Percentiles rank a stretch among this genome's conserved stretches.
Conservation (phyloP, 1,140 invertebrate genomes). For the Drosophila nannoptera region DNA sequence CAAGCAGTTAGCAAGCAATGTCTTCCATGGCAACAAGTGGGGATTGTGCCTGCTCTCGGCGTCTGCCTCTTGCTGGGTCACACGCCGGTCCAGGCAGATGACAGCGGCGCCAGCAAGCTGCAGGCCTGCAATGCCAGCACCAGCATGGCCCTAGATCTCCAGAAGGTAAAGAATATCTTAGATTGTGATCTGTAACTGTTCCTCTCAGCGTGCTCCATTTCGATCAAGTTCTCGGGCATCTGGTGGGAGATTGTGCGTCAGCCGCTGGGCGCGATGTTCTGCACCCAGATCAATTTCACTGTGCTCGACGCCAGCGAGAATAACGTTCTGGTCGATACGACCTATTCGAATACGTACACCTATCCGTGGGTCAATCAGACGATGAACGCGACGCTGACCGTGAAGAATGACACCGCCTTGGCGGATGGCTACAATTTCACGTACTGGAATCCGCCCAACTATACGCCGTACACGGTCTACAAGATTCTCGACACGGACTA, state of each 20-base stretch:
- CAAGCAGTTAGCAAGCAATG: slow-evolving; percentile 44
- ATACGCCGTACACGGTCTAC: slow-evolving; percentile 39
- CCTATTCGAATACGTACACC: slow-evolving; percentile 45
- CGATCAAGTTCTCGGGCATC: slow-evolving; percentile 49
- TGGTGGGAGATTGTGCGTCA: slow-evolving; percentile 71
- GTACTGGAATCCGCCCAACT: slow-evolving; percentile 48
- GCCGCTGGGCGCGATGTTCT: slow-evolving; percentile 39
- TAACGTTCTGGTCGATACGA: slow-evolving; percentile 55
- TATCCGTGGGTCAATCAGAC: slow-evolving; percentile 72
- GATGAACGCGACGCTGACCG: slow-evolving; percentile 60
- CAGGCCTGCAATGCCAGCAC: slow-evolving; percentile 7
- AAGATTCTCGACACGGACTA: slow-evolving; percentile 65
- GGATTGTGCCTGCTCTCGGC: slow-evolving; percentile 12
- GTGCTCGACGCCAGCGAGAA: slow-evolving; percentile 15
- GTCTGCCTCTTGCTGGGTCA: slow-evolving; percentile 26
- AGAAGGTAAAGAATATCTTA: slow-evolving; percentile 22
- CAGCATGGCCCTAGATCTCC: slow-evolving; percentile 36
- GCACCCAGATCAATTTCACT: slow-evolving; percentile 57
- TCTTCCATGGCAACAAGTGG: not conserved
- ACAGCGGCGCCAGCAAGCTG: no score
- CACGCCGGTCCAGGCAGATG: slow-evolving; percentile 10
- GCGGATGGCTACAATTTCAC: slow-evolving; percentile 46
- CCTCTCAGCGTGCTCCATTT: not conserved
- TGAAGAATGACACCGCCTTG: not conserved
- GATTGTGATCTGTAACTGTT: no score